Evolutionary conservation across 92 coral and sea anemone genomes (phyloP), one percentile per base, ranked within the genome.

Genomic region (Paramuricea clavata): DNA sequence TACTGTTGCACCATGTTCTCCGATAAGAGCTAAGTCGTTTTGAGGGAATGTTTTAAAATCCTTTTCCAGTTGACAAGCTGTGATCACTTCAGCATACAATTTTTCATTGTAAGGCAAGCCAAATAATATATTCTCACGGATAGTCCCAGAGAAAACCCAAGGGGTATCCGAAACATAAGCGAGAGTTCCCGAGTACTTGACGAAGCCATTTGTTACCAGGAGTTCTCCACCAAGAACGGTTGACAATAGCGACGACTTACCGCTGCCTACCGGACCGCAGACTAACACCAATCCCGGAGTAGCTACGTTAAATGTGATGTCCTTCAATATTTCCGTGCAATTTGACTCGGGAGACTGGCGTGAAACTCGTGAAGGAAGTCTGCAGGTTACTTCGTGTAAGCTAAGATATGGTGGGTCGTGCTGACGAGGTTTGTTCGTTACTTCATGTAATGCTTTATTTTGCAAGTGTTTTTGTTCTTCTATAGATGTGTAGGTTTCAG

Each of bases 71-170:
- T 47, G 52, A 47, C 52, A 47, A 6, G 52, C 52, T 12, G 1
- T 47, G 52, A 47, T 47, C 1, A 33, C 21, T 23, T 26, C 32
- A 26, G 26, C 28, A 22, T 85, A 85, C 33, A 10, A 28, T 21
- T 34, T 49, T 56, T 34, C 74, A 23, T 74, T 32, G 12, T 10
- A 85, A 0, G 68, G 31, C 34, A 25, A 49, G 26, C 89, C 89
- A 36, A 85, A 85, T 6, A 85, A 23, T 6, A 74, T 85, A 39
- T 85, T 85, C 22, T 85, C 83, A 19, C 83, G 76, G 49, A 85
- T 60, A 19, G 89, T 75, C 26, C 89, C 89, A 4, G 84, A 52
- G 33, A 85, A 85, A 26, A 85, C 43, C 89, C 89, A 85, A 12
- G 89, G 61, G 0, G 57, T 21, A 13, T 85, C 82, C 72, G 89